Conservation (phyloP, 1,140 invertebrate genomes). For the Oryctes rhinoceros region DNA sequence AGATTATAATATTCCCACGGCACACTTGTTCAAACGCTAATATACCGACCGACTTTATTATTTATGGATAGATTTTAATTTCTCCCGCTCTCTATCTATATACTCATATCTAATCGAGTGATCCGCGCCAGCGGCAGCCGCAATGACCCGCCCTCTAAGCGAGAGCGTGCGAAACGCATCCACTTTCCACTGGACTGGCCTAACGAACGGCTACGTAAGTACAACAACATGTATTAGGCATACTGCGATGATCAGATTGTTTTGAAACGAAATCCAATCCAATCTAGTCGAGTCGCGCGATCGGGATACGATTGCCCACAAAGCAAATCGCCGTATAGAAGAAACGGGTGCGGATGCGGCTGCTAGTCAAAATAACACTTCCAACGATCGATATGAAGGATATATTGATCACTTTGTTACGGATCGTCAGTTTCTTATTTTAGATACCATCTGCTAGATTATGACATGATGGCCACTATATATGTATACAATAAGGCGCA, state of each 20-base stretch:
- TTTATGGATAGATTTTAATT: constrained; percentile 38
- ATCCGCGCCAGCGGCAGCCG: constrained; percentile 32
- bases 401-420: constrained; percentile 36
- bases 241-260: not conserved
- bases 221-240: too few species aligned
- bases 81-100: constrained; percentile 22
- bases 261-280: constrained; percentile 12
- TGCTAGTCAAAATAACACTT: constrained; percentile 36
- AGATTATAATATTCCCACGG: constrained; percentile 32
- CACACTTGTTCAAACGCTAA: constrained; percentile 22
- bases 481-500: not conserved
- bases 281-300: not conserved
- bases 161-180: constrained; percentile 26
- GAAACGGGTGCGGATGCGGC: constrained; percentile 17
- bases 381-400: constrained; percentile 19
- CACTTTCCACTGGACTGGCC: constrained; percentile 8
- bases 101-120: constrained; percentile 25
- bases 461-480: constrained; percentile 23
- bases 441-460: constrained; percentile 18
- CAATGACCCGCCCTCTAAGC: constrained; percentile 22
- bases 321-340: constrained; percentile 24
- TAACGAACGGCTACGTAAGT: not conserved
- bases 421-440: constrained; percentile 32
- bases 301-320: not conserved
- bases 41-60: constrained; percentile 36